Evolutionary conservation across 37 sponge, comb jelly and placozoan genomes (phyloP).

Genomic region (Corticium candelabrum): DNA sequence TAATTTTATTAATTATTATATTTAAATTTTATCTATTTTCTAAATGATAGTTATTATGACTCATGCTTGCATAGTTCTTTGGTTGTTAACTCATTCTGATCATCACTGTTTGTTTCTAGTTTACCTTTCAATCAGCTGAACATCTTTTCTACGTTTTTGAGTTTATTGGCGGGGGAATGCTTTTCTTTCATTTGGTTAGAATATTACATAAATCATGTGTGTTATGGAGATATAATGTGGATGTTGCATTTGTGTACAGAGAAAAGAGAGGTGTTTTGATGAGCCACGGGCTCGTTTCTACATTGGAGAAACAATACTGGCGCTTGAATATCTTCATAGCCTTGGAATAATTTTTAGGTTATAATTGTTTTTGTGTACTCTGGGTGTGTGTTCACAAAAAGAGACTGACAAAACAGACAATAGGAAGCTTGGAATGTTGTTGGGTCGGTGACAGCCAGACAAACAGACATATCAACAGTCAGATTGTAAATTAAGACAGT

Average conservation of each 20-base stretch:
- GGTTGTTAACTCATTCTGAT: no score
- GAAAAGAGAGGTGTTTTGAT: conserved; percentile 31
- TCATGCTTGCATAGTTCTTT: no score
- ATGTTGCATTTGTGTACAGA: conserved; percentile 18
- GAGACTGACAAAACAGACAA: no score
- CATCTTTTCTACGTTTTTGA: conserved; percentile 57
- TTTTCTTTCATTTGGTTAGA: conserved; percentile 72
- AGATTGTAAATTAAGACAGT: no score
- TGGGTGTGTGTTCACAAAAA: no score
- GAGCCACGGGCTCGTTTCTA: conserved; percentile 70
- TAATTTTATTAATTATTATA: neutral
- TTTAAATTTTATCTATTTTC: no score
- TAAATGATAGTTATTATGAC: no score
- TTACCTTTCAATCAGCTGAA: conserved; percentile 50
- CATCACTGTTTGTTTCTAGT: no score
- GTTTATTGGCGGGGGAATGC: conserved; percentile 66
- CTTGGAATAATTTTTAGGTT: conserved; percentile 66
- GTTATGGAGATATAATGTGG: neutral
- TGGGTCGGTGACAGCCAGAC: no score
- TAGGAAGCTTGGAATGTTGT: neutral
- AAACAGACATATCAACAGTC: no score
- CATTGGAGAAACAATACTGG: conserved; percentile 63
- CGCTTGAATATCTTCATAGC: conserved; percentile 69
- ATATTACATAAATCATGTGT: neutral
- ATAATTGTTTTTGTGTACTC: neutral